Conservation (phyloP, 2,113 vertebrate genomes). For the Neomonachus schauinslandi region DNA sequence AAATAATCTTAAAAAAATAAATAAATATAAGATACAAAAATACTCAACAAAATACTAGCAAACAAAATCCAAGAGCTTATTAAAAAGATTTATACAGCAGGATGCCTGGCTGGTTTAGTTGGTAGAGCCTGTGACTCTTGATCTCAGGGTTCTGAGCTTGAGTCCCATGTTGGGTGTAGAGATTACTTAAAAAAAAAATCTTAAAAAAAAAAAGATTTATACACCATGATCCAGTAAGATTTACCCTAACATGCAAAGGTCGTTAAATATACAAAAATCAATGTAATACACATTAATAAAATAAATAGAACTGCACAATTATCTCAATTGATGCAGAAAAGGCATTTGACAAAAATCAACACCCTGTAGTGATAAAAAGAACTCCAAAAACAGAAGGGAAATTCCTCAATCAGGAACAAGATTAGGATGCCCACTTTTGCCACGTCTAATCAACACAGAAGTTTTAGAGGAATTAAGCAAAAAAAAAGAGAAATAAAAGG, state of each 20-base stretch:
- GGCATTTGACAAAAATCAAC: neutral
- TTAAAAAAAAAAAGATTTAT: too few relatives aligned
- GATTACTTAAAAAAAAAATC: too few relatives aligned
- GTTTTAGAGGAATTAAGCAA: too few relatives aligned
- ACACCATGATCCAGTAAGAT: neutral
- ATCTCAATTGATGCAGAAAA: neutral
- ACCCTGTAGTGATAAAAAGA: neutral
- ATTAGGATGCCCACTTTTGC: neutral
- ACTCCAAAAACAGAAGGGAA: neutral
- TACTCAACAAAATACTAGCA: neutral
- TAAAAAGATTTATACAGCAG: neutral
- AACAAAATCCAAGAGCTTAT: neutral
- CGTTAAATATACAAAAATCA: neutral
- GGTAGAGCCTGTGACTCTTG: too few relatives aligned
- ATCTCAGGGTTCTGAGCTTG: too few relatives aligned
- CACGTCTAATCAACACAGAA: too few relatives aligned
- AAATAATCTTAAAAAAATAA: too few relatives aligned
- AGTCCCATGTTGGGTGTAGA: too few relatives aligned
- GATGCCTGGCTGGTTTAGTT: too few relatives aligned
- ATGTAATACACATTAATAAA: neutral
- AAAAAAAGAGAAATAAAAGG: too few relatives aligned
- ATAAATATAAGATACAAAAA: neutral
- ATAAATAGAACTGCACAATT: neutral
- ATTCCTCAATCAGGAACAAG: neutral
- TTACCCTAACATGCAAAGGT: neutral